Percentiles rank a stretch among this genome's conserved stretches.
Conservation (phyloP, 2,113 vertebrate genomes). For the western clawed frog (Xenopus tropicalis) region UCB_Xtro_10.0 CM004451.2:53918501-53919000, state of each 20-base stretch:
- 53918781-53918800: constrained; percentile 33
- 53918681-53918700: constrained; percentile 53
- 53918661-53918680: constrained; percentile 48
- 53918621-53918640: constrained; percentile 25
- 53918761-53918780: constrained; percentile 52
- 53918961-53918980: too few relatives aligned
- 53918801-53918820: not conserved
- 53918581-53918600: constrained; percentile 52
- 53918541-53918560: constrained; percentile 48
- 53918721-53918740: constrained; percentile 64
- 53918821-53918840: too few relatives aligned
- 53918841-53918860: too few relatives aligned
- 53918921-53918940: too few relatives aligned
- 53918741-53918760: constrained; percentile 44
- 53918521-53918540: constrained; percentile 13
- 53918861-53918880: too few relatives aligned
- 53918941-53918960: too few relatives aligned
- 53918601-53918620: constrained; percentile 65
- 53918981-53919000: too few relatives aligned
- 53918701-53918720: constrained; percentile 49
- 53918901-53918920: too few relatives aligned
- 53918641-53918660: constrained; percentile 56
- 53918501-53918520: constrained; percentile 63
- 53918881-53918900: too few relatives aligned
- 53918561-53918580: constrained; percentile 39